Percentiles rank a stretch among this genome's conserved stretches.
phyloP scores from a whole-genome alignment of 2,113 vertebrate species.

The Lutjanus erythropterus region DNA sequence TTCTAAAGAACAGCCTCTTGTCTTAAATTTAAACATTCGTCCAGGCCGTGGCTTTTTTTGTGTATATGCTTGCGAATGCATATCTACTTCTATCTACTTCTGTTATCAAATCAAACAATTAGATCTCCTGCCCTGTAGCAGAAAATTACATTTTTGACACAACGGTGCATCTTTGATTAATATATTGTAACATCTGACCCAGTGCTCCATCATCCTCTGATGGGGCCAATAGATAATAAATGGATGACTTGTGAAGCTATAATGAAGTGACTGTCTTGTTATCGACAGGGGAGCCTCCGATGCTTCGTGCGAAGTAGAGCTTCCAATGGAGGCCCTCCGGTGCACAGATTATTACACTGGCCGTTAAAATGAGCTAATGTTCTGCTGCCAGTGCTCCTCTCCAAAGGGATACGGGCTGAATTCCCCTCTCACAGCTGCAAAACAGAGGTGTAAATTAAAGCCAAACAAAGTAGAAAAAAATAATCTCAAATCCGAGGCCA shows the following conservation, averaged over 20 bases:
- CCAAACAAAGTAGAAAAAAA: constrained; percentile 58
- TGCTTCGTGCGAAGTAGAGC: constrained; percentile 62
- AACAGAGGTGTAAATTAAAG: constrained; percentile 86
- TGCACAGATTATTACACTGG: constrained; percentile 80
- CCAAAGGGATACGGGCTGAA: constrained; percentile 70
- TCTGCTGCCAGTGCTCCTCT: constrained; percentile 66
- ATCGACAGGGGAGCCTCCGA: constrained; percentile 76
- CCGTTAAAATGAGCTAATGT: constrained; percentile 83
- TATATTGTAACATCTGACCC: constrained; percentile 67
- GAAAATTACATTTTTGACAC: constrained; percentile 78
- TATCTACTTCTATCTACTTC: constrained; percentile 24
- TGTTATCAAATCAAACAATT: constrained; percentile 78
- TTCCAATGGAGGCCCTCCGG: constrained; percentile 70
- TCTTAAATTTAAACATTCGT: constrained; percentile 49
- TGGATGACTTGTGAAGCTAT: constrained; percentile 76
- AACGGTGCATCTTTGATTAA: constrained; percentile 69
- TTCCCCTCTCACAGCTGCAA: constrained; percentile 79
- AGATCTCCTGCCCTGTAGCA: constrained; percentile 36
- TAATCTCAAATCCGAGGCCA: constrained; percentile 6
- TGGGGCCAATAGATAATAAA: constrained; percentile 74
- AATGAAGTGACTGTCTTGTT: constrained; percentile 80
- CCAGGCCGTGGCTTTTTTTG: constrained; percentile 20
- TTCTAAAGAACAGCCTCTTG: background rate
- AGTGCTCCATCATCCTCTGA: constrained; percentile 34
- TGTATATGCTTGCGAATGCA: background rate